Evolutionary conservation across 1,140 invertebrate genomes (phyloP).

Genomic region (Diabrotica undecimpunctata): DNA sequence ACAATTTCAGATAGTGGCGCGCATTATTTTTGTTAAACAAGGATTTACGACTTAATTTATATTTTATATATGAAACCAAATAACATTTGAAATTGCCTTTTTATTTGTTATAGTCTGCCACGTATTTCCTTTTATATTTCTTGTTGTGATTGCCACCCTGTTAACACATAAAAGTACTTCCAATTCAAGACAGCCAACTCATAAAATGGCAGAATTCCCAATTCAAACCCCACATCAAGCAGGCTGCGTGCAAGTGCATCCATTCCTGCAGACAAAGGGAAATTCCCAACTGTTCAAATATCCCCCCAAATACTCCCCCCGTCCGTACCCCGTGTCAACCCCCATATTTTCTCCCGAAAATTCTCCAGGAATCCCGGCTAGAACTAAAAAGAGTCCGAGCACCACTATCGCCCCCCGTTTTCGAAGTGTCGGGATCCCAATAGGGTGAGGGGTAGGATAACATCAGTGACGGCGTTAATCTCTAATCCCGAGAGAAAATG

Average conservation of each 20-base stretch:
- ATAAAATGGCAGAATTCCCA: neutral
- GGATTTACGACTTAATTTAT: too few relatives aligned
- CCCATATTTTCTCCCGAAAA: neutral
- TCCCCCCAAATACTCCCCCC: neutral
- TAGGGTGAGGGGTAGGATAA: neutral
- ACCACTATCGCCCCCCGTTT: conserved; percentile 5
- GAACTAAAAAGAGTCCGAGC: conserved; percentile 8
- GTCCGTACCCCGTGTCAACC: neutral
- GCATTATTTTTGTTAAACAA: too few relatives aligned
- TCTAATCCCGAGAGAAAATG: neutral
- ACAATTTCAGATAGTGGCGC: too few relatives aligned
- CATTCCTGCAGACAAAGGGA: conserved; percentile 1
- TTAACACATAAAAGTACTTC: conserved; percentile 3
- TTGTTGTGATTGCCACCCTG: neutral
- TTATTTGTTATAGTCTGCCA: too few relatives aligned
- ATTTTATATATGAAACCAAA: too few relatives aligned
- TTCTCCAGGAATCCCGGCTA: conserved; percentile 8
- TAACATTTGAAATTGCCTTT: too few relatives aligned
- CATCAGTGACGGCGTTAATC: neutral
- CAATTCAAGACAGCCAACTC: conserved; percentile 1
- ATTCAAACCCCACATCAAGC: neutral
- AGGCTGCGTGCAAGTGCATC: conserved; percentile 1
- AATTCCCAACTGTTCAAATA: conserved; percentile 2
- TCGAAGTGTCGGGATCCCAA: neutral
- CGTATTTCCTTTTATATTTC: too few relatives aligned